Base-by-base conservation (phyloP, 1,140 invertebrate genomes). In the Hirudo medicinalis region DNA sequence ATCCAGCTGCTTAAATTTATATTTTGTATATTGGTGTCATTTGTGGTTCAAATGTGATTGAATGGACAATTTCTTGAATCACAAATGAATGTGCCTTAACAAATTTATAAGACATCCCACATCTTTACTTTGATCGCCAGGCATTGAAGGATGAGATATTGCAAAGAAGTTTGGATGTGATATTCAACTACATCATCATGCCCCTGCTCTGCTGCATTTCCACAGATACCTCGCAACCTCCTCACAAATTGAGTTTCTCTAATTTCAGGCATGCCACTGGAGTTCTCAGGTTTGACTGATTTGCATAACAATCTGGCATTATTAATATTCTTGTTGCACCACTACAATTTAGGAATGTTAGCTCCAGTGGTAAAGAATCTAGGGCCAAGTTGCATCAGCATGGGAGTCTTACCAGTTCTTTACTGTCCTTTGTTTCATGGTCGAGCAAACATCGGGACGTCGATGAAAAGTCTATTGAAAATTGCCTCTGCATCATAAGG, bases 121-220 rank as follows among this genome's bases (percentile, higher is more conserved):
- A 63, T 63, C 17, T 63, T 63, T 22, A 25, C 11, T 25, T 32
- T 25, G 4, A 22, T 32, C 17, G 0, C 8, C 57, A 63, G 57
- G 22, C 22, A 22, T 63, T 63, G 57, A 63, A 63, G 17, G 57
- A 63, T 13, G 57, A 63, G 19, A 63, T 63, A 22, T 32, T 63
- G 29, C 57, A 63, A 32, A 63, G 15, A 63, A 63, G 57, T 63
- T 63, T 63, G 57, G 22, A 63, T 63, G 57, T 63, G 22, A 0
- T 63, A 22, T 63, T 63, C 57, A 63, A 63, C 57, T 63, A 63
- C 57, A 63, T 63, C 57, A 63, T 63, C 22, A 63, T 63, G 57
- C 57, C 57, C 19, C 57, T 63, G 13, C 8, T 63, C 9, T 63
- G 57, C 57, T 63, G 57, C 57, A 63, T 63, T 25, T 63, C 57